Evolutionary conservation across 2,888 invertebrate species (phyloP), one percentile per base, ranked within the genome.

Genomic region (Laspeyria flexula): DNA sequence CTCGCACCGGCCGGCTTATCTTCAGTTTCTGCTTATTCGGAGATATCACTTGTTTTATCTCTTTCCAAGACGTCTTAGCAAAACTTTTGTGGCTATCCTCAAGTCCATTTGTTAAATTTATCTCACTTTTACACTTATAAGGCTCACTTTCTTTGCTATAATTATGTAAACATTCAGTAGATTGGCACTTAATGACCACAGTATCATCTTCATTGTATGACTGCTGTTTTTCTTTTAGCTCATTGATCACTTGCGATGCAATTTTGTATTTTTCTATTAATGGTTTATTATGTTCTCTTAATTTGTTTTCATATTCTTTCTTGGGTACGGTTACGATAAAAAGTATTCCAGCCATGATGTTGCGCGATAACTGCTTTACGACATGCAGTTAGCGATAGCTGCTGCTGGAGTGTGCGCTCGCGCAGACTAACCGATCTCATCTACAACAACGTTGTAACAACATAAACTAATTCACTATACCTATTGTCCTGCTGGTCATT

Each of bases 281-380:
- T 29, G 68, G 49, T 23, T 61, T 42, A 3, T 58, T 62, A 16
- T 55, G 72, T 13, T 70, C 69, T 53, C 70, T 73, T 48, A 83
- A 58, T 51, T 77, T 77, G 33, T 79, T 73, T 76, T 94, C 94
- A 61, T 93, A 81, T 45, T 84, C 86, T 48, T 89, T 92, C 16
- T 90, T 90, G 3, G 94, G 94, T 13, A 94, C 89, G 58, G 90
- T 93, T 10, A 94, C 89, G 25, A 94, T 86, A 60, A 94, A 93
- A 31, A 94, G 75, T n/a, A 93, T 93, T 25, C 94, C 94, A 7
- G 94, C 83, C 93, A 94, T 94, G 43, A 27, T 41, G 12, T 33
- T 9, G 34, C 29, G 7, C 27, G 41, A 51, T 51, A 21, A 29
- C 33, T 38, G 2, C 11, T 18, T 21, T n/a, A 48, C 23, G 59